phyloP scores from a whole-genome alignment of 2,113 vertebrate species.

The Laticauda colubrina region DNA sequence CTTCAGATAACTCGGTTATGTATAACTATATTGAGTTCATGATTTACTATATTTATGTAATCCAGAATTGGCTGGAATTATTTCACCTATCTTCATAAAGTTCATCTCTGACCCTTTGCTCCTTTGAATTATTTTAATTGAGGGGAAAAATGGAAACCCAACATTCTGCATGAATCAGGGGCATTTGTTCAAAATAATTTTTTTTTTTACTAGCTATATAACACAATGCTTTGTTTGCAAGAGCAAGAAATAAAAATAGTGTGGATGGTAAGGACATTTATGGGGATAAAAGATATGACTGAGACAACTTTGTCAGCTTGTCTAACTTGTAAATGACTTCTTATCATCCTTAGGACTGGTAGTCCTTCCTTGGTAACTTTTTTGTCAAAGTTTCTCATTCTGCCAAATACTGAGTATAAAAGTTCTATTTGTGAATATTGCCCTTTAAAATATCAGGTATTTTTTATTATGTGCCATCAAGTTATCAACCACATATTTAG shows the following conservation, averaged over 20 bases:
- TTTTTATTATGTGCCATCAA: neutral
- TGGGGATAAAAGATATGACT: neutral
- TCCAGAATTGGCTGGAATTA: neutral
- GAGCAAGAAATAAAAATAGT: neutral
- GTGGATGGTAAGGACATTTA: neutral
- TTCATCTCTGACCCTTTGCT: neutral
- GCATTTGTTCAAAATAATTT: neutral
- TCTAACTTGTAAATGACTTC: neutral
- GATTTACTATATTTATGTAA: neutral
- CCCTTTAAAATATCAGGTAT: neutral
- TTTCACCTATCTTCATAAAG: neutral
- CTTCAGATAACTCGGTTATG: neutral
- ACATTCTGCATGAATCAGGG: neutral
- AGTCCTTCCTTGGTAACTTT: neutral
- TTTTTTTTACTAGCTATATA: neutral
- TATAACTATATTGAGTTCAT: neutral
- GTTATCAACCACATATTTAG: neutral
- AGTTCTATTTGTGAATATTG: neutral
- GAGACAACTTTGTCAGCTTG: neutral
- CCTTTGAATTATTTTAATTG: neutral
- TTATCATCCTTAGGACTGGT: neutral
- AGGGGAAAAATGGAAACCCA: neutral
- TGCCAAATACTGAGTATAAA: neutral
- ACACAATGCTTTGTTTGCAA: neutral
- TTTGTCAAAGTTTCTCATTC: neutral